Conservation (phyloP, 92 coral and sea anemone species). For the Epizoanthus stellaris region DNA sequence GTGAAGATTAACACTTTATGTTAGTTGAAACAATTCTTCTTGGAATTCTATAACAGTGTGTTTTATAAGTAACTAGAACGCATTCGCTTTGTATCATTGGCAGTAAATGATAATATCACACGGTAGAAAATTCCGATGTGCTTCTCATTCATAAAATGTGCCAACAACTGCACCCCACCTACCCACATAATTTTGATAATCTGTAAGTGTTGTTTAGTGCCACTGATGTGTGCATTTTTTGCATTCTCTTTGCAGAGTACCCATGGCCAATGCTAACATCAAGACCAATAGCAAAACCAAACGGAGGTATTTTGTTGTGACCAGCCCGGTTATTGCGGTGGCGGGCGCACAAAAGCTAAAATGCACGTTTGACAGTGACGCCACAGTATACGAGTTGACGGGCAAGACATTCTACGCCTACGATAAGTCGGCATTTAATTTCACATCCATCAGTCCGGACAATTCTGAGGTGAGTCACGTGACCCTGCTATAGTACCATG, state of each 20-base stretch:
- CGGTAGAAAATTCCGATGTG: no score
- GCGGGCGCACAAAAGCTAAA: constrained; percentile 55
- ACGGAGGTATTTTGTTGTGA: constrained; percentile 23
- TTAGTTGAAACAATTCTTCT: no score
- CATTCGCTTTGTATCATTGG: no score
- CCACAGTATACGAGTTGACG: constrained; percentile 1
- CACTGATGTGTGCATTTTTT: background rate
- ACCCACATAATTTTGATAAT: no score
- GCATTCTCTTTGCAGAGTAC: constrained; percentile 14
- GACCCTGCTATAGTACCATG: no score
- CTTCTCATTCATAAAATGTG: no score
- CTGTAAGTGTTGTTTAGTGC: no score
- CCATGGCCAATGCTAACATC: constrained; percentile 10
- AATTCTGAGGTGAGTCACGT: constrained; percentile 43
- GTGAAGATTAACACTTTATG: no score
- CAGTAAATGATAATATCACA: no score
- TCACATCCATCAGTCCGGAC: constrained; percentile 59
- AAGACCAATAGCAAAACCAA: background rate
- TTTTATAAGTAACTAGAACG: no score
- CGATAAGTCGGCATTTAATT: constrained; percentile 58
- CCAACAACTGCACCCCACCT: no score
- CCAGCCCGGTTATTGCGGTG: constrained; percentile 1
- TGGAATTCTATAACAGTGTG: no score
- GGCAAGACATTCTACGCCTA: constrained; percentile 64
- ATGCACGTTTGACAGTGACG: constrained; percentile 62